phyloP scores from a whole-genome alignment of 2,888 invertebrate species.

The Liopterus haemorrhoidalis region DNA sequence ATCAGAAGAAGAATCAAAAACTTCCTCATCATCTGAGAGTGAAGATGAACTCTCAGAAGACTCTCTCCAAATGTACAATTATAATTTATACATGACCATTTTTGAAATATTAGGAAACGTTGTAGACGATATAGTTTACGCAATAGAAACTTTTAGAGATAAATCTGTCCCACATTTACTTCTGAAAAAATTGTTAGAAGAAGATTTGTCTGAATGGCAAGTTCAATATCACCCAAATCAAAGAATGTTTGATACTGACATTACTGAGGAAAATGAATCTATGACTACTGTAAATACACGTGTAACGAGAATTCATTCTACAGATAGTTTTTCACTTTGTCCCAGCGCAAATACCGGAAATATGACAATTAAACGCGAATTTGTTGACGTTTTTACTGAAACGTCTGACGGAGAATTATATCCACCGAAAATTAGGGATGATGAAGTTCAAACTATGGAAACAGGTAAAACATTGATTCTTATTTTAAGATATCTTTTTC shows the following conservation, averaged over 20 bases:
- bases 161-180: constrained; percentile 6
- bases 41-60: constrained; percentile 5
- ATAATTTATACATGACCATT: constrained; percentile 12
- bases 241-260: background rate
- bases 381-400: constrained; percentile 12
- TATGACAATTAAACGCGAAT: background rate
- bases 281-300: constrained; percentile 1
- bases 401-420: constrained; percentile 10
- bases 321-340: too few relatives aligned
- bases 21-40: constrained; percentile 3
- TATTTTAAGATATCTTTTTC: too few relatives aligned
- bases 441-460: constrained; percentile 46
- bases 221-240: background rate
- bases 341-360: constrained; percentile 3
- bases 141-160: constrained; percentile 4
- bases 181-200: constrained; percentile 13
- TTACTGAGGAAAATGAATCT: background rate
- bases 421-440: constrained; percentile 46
- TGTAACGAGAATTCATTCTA: background rate
- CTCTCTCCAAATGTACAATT: constrained; percentile 6
- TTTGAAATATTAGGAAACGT: constrained; percentile 11
- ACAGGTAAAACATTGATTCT: constrained; percentile 29
- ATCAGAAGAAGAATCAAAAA: constrained; percentile 17
- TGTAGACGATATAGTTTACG: constrained; percentile 8
- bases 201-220: constrained; percentile 8